A percentile compares a stretch with the other conserved stretches of the same genome.
Evolutionary conservation across 2,888 invertebrate genomes (phyloP).

Genomic region (Patella caerulea): DNA sequence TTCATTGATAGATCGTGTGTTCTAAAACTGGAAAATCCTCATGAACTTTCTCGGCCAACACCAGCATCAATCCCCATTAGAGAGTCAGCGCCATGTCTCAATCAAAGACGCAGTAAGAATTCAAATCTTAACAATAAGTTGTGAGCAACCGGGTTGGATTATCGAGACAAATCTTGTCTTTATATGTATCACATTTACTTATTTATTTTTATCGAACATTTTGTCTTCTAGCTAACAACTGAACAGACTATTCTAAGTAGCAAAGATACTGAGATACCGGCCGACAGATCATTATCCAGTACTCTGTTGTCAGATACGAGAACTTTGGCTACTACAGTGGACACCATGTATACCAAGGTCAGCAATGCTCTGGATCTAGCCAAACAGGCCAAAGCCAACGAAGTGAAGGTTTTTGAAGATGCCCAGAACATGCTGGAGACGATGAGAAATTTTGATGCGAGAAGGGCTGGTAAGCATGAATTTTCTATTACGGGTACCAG

Average conservation of each 20-base stretch:
- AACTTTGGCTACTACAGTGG: not conserved
- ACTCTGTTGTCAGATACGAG: constrained; percentile 4
- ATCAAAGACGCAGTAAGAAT: too few species aligned
- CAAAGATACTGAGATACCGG: not conserved
- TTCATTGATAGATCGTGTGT: too few species aligned
- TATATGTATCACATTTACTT: too few species aligned
- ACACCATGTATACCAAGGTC: not conserved
- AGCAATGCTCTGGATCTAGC: constrained; percentile 9
- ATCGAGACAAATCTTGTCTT: too few species aligned
- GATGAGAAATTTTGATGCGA: constrained; percentile 19
- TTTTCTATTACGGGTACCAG: not conserved
- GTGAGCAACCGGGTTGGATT: too few species aligned
- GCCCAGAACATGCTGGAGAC: constrained; percentile 23
- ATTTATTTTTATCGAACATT: too few species aligned
- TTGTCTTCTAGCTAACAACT: not conserved
- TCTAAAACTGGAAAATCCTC: too few species aligned
- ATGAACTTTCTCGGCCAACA: too few species aligned
- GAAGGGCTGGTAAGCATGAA: constrained; percentile 7
- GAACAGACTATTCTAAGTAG: not conserved
- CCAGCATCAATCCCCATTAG: too few species aligned
- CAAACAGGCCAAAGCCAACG: constrained; percentile 11
- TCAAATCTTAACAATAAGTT: too few species aligned
- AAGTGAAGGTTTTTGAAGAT: constrained; percentile 9
- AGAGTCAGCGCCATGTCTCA: too few species aligned
- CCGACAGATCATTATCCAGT: not conserved